A percentile compares a stretch with the other conserved stretches of the same genome.
Conservation (phyloP, 1,140 invertebrate genomes). For the Euglossa dilemma region DNA sequence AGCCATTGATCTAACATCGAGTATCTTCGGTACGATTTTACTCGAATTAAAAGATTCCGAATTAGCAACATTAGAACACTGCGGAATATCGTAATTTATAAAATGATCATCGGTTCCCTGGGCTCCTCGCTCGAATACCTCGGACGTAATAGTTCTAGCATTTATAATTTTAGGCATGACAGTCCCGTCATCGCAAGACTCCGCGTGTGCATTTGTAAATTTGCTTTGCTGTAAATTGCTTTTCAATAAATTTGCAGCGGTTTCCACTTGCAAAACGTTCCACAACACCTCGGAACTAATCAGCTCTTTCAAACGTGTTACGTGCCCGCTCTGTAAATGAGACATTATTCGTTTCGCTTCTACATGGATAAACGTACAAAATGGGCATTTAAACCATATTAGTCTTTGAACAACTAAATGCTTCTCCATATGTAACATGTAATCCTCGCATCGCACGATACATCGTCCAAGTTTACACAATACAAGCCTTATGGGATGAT, state of each 20-base stretch:
- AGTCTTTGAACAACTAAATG: conserved; percentile 67
- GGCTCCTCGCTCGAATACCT: conserved; percentile 68
- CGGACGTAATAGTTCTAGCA: conserved; percentile 69
- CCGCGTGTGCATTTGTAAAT: not conserved
- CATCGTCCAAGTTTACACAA: conserved; percentile 72
- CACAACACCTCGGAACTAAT: conserved; percentile 61
- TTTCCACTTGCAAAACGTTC: conserved; percentile 31
- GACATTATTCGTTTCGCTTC: conserved; percentile 31
- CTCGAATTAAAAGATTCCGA: not conserved
- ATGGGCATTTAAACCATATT: conserved; percentile 75
- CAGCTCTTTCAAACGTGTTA: conserved; percentile 52
- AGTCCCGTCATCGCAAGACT: not conserved
- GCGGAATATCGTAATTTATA: not conserved
- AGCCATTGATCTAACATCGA: conserved; percentile 60
- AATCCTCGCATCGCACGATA: conserved; percentile 67
- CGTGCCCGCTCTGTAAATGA: conserved; percentile 69
- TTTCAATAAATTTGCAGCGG: not conserved
- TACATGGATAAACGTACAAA: conserved; percentile 62
- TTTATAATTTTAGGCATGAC: conserved; percentile 72
- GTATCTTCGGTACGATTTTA: conserved; percentile 53
- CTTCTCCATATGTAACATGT: conserved; percentile 68
- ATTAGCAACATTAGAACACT: conserved; percentile 25
- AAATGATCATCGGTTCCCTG: conserved; percentile 3
- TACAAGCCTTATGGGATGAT: conserved; percentile 60
- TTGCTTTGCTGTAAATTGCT: not conserved